Evolutionary conservation across 2,888 invertebrate species (phyloP), one percentile per base, ranked within the genome.

Genomic region (Mystacides longicornis): DNA sequence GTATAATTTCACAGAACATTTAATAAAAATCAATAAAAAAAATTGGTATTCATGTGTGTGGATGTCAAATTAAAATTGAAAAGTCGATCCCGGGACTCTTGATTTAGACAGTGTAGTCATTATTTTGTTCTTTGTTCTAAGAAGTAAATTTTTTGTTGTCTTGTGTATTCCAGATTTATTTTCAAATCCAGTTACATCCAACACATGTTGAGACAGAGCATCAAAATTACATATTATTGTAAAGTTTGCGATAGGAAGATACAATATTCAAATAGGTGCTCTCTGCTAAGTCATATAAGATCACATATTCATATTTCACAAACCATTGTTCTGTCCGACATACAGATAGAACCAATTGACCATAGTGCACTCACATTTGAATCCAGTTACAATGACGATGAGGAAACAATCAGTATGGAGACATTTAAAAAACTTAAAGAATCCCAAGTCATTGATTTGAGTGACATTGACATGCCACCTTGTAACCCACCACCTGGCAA

Each of bases 231-330:
- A 14, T 71, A 68, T 64, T 66, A 63, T 64, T 78, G 71, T 61
- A 66, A 68, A 62, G 69, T 67, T 63, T 80, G 71, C 65, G 68
- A 68, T 60, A 63, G 61, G 62, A 64, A 64, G 54, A 71, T 67
- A 62, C 64, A 64, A 56, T 80, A 70, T 65, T 71, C 66, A 61
- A 75, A 74, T 64, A 69, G 71, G 65, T 81, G 73, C 65, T 78
- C 71, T 65, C 70, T 74, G 64, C 70, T 73, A 55, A 68, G 66
- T 63, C 80, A 71, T 67, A 79, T 77, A 64, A 70, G 75, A 65
- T 77, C 71, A 22, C 77, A 77, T 33, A 45, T 50, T n/a, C 33
- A 48, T 7, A 43, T 49, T n/a, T 51, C 48, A 11, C 37, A 45
- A 2, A 42, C 49, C 9, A 42, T 56, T 18, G 53, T 51, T 23